A percentile compares a stretch with the other conserved stretches of the same genome.
Evolutionary conservation across 2,888 invertebrate genomes (phyloP).

Genomic region (Lapara coniferarum): DNA sequence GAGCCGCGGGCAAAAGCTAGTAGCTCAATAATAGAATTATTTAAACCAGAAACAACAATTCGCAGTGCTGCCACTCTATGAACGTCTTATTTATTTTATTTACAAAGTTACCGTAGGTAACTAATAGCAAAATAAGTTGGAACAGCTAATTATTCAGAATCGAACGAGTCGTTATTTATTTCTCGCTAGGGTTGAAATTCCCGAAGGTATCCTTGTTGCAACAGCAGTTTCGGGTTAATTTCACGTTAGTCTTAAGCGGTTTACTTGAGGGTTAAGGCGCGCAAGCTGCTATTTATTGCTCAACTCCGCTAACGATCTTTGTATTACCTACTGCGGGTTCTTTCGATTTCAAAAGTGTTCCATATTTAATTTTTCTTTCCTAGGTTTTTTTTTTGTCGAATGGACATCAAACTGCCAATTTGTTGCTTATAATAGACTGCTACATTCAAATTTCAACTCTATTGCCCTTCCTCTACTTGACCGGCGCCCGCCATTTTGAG

Average conservation of each 20-base stretch:
- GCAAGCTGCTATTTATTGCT: slow-evolving; percentile 66
- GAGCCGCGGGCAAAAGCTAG: no score
- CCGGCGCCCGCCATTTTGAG: no score
- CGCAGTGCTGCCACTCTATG: no score
- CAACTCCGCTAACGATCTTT: slow-evolving; percentile 65
- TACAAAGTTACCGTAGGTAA: neutral
- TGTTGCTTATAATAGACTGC: neutral
- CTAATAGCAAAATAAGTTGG: neutral
- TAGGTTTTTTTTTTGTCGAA: neutral
- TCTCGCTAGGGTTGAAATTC: slow-evolving; percentile 37
- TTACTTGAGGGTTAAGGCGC: slow-evolving; percentile 57
- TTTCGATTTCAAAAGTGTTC: slow-evolving; percentile 18
- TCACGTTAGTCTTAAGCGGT: slow-evolving; percentile 67
- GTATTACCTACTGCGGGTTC: slow-evolving; percentile 51
- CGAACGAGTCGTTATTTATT: slow-evolving; percentile 25
- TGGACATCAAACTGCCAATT: neutral
- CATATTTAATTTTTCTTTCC: slow-evolving; percentile 18
- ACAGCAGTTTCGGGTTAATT: slow-evolving; percentile 65
- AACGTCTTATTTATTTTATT: neutral
- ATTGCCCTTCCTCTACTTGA: no score
- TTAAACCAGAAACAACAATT: no score
- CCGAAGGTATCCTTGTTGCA: slow-evolving; percentile 47
- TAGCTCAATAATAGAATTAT: no score
- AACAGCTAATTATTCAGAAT: slow-evolving; percentile 24
- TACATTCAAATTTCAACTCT: no score